These are phyloP conservation scores for Isichthys henryi DNA, from an alignment of 2,113 vertebrate genomes.

Conservation along the genomic window DNA sequence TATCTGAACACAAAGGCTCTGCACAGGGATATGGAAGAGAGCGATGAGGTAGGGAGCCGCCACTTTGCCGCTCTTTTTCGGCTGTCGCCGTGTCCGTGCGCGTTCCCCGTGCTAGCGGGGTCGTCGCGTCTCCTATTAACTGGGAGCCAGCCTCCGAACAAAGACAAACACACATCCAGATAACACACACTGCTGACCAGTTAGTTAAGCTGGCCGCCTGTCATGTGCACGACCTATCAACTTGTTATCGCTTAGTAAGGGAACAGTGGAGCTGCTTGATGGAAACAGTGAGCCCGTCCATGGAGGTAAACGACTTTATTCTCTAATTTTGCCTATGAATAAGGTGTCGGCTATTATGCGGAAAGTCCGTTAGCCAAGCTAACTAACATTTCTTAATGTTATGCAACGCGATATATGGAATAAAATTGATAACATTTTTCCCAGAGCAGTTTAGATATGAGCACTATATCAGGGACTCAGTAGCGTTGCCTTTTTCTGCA, in stretches of 20 bases:
- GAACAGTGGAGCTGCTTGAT: background rate
- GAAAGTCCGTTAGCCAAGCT: background rate
- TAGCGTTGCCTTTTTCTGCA: background rate
- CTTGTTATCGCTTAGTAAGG: background rate
- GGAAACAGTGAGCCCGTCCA: background rate
- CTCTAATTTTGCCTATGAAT: background rate
- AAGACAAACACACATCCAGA: background rate
- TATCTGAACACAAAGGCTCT: background rate
- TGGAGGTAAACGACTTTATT: background rate
- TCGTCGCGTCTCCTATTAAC: constrained; percentile 13
- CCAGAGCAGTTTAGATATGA: background rate
- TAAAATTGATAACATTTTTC: background rate
- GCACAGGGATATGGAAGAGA: constrained; percentile 30
- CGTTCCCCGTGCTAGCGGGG: constrained; percentile 11
- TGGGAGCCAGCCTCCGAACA: background rate
- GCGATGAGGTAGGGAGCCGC: constrained; percentile 33
- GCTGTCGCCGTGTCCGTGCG: background rate
- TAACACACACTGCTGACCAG: background rate
- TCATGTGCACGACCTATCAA: background rate
- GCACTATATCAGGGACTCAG: background rate
- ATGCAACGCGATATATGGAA: background rate
- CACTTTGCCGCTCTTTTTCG: background rate
- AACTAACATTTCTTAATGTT: background rate
- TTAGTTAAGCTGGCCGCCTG: background rate
- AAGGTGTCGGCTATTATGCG: background rate